Conservation (phyloP, 2,797 vertebrate species). For the Orestias chungarensis region DNA sequence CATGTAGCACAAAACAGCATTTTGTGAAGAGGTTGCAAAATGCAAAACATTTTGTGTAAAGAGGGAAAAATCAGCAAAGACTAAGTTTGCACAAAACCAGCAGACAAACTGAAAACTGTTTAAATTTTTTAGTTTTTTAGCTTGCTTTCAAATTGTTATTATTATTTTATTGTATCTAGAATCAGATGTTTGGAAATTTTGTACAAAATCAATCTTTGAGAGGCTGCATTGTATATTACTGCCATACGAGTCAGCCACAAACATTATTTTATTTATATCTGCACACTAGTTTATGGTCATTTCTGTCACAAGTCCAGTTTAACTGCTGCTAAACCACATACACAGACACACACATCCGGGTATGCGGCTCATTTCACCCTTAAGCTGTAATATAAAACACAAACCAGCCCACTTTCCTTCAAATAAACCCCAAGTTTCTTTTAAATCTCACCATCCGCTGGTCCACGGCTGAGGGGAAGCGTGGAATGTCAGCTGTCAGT, state of each 20-base stretch:
- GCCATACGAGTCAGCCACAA: background rate
- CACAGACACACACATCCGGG: conserved; percentile 26
- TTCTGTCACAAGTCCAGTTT: conserved; percentile 21
- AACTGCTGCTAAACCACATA: conserved; percentile 26
- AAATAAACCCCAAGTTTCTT: conserved; percentile 49
- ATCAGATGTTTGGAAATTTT: background rate
- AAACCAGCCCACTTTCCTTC: conserved; percentile 24
- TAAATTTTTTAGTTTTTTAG: background rate
- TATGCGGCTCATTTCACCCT: conserved; percentile 29
- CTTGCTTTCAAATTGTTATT: background rate
- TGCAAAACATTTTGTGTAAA: background rate
- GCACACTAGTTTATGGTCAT: conserved; percentile 16
- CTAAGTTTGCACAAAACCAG: background rate
- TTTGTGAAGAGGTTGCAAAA: background rate
- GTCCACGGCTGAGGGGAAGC: conserved; percentile 51
- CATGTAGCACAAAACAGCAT: background rate
- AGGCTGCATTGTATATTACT: background rate
- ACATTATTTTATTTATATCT: conserved; percentile 7
- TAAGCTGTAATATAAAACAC: conserved; percentile 29
- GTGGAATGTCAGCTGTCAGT: conserved; percentile 78
- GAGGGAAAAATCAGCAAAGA: background rate
- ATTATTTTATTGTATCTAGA: background rate
- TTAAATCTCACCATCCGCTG: conserved; percentile 54
- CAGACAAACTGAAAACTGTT: background rate
- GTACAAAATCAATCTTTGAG: background rate